Evolutionary conservation across 2,113 vertebrate genomes (phyloP).

Genomic region (Poecilia latipinna): DNA sequence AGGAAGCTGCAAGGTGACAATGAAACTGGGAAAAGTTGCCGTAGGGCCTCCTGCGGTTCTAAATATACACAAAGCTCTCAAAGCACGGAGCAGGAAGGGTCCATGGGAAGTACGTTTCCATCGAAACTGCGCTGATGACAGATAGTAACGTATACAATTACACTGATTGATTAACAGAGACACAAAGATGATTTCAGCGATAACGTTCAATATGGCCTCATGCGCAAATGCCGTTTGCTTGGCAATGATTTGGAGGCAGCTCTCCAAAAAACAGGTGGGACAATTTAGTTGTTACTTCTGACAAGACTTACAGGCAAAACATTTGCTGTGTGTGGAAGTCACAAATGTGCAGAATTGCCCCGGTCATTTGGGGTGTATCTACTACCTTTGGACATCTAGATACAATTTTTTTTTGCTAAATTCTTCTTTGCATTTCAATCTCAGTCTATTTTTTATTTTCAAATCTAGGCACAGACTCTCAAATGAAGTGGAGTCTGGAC

Average conservation of each 20-base stretch:
- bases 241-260: not conserved
- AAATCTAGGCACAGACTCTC: too few species aligned
- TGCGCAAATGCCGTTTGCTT: not conserved
- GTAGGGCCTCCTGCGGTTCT: conserved; percentile 17
- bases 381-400: too few species aligned
- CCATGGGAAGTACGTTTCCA: conserved; percentile 30
- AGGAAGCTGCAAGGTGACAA: conserved; percentile 17
- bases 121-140: conserved; percentile 40
- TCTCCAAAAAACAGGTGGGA: not conserved
- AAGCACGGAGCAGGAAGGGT: conserved; percentile 6
- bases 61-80: conserved; percentile 22
- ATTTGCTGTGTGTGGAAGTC: not conserved
- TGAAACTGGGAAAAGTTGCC: conserved; percentile 37
- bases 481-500: too few species aligned
- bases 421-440: too few species aligned
- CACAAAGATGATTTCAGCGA: conserved; percentile 26
- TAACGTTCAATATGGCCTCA: conserved; percentile 12
- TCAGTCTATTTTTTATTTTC: too few species aligned
- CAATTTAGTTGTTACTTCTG: not conserved
- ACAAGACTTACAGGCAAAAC: not conserved
- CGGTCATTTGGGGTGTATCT: too few species aligned
- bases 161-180: conserved; percentile 27
- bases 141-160: conserved; percentile 32
- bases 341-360: too few species aligned
- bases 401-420: too few species aligned